These are phyloP conservation scores for Drosophila malerkotliana DNA, from an alignment of 1,140 invertebrate species.

Conservation along the genomic window DNA sequence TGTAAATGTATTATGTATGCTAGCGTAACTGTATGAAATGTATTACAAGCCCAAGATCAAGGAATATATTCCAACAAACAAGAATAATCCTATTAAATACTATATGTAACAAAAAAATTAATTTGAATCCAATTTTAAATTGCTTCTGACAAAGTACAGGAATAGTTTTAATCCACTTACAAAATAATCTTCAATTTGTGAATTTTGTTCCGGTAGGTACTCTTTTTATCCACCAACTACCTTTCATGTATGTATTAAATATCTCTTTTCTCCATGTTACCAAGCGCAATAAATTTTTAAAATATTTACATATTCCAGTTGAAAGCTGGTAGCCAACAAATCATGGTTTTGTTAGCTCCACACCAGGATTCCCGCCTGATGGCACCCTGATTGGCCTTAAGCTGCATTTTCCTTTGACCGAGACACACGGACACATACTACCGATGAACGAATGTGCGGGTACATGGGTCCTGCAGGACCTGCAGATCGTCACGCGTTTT, in stretches of 20 bases:
- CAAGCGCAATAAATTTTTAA: slow-evolving; percentile 3
- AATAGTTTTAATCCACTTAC: neutral
- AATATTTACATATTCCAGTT: slow-evolving; percentile 37
- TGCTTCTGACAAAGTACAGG: too few relatives aligned
- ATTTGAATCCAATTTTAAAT: neutral
- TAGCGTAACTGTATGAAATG: too few relatives aligned
- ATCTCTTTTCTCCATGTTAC: neutral
- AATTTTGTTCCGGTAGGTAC: neutral
- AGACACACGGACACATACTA: slow-evolving; percentile 21
- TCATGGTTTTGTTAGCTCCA: slow-evolving; percentile 23
- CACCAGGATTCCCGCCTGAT: slow-evolving; percentile 21
- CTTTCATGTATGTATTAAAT: neutral
- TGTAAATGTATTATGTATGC: too few relatives aligned
- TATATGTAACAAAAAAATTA: neutral
- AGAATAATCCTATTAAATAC: too few relatives aligned
- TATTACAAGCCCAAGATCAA: too few relatives aligned
- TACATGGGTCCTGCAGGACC: slow-evolving; percentile 8
- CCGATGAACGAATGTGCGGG: slow-evolving; percentile 1
- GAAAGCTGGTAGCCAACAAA: slow-evolving; percentile 30
- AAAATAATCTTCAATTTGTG: neutral
- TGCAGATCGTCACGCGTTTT: slow-evolving; percentile 63
- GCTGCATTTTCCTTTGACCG: slow-evolving; percentile 47
- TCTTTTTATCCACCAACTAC: neutral
- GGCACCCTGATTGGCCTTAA: slow-evolving; percentile 30
- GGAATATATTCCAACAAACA: too few relatives aligned